Evolutionary conservation across 2,797 vertebrate species (phyloP).

Genomic region (Chelidonichthys spinosus): DNA sequence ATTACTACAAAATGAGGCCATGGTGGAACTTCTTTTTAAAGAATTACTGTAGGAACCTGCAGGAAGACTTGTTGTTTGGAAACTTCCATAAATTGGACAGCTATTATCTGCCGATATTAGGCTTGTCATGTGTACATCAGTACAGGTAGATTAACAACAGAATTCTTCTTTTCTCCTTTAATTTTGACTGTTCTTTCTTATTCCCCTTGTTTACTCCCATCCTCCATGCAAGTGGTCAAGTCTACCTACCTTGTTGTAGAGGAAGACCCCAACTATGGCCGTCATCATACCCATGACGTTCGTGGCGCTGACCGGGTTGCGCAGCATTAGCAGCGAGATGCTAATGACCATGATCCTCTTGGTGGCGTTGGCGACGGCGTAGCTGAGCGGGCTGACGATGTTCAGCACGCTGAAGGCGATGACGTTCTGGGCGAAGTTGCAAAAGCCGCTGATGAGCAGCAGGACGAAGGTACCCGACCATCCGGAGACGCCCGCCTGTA

Average conservation of each 20-base stretch:
- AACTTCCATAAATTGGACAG: neutral
- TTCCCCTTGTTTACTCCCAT: neutral
- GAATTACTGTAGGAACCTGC: neutral
- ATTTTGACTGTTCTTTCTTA: neutral
- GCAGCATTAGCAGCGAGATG: slow-evolving; percentile 94
- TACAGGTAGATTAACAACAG: neutral
- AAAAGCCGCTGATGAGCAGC: slow-evolving; percentile 95
- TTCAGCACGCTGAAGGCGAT: slow-evolving; percentile 98
- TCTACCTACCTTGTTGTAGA: slow-evolving; percentile 94
- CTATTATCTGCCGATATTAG: neutral
- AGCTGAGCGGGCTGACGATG: slow-evolving; percentile 98
- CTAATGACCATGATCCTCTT: slow-evolving; percentile 99
- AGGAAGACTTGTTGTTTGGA: neutral
- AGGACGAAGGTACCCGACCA: slow-evolving; percentile 92
- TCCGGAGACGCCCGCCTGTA: slow-evolving; percentile 85
- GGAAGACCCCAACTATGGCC: slow-evolving; percentile 95
- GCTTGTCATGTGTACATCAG: neutral
- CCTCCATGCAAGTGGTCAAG: neutral
- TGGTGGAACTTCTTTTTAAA: neutral
- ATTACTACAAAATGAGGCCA: neutral
- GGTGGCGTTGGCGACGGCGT: slow-evolving; percentile 97
- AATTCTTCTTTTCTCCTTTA: neutral
- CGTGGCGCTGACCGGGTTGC: slow-evolving; percentile 92
- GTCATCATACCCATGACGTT: slow-evolving; percentile 98
- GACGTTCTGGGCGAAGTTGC: slow-evolving; percentile 98